These are phyloP conservation scores for Drosophila insularis DNA, from an alignment of 1,140 invertebrate genomes.

Conservation along the genomic window DNA sequence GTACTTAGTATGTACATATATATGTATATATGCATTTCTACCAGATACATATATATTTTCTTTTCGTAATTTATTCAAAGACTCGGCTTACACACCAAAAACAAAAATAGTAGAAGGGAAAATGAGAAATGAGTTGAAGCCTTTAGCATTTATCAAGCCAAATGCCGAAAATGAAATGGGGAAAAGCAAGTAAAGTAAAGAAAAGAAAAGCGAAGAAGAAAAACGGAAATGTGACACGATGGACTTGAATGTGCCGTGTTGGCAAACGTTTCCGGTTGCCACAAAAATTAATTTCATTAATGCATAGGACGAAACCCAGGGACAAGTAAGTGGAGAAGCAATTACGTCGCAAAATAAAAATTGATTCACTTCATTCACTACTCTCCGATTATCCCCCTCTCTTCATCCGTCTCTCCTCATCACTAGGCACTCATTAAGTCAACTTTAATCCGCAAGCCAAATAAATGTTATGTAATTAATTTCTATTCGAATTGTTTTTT, in stretches of 20 bases:
- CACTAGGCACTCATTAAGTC: not conserved
- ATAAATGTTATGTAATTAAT: conserved; percentile 56
- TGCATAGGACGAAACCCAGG: conserved; percentile 39
- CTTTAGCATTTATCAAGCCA: conserved; percentile 54
- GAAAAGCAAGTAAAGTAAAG: conserved; percentile 21
- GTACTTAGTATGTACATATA: not conserved
- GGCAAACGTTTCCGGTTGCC: conserved; percentile 67
- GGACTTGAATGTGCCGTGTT: conserved; percentile 53
- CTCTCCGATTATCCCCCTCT: not conserved
- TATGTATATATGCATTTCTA: not conserved
- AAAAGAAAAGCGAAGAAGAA: conserved; percentile 20
- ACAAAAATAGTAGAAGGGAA: conserved; percentile 15
- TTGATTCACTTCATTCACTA: conserved; percentile 36
- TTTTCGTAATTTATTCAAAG: conserved; percentile 1
- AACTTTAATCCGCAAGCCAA: conserved; percentile 57
- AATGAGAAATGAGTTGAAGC: conserved; percentile 65
- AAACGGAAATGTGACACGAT: conserved; percentile 75
- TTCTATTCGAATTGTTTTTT: conserved; percentile 86
- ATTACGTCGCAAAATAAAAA: conserved; percentile 27
- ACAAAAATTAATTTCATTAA: conserved; percentile 81
- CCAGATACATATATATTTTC: not conserved
- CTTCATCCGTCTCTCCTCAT: not conserved
- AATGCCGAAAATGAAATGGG: conserved; percentile 56
- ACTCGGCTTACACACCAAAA: conserved; percentile 4
- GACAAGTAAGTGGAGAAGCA: conserved; percentile 39